Conservation (phyloP, 2,113 vertebrate genomes). For the Nerophis ophidion region DNA sequence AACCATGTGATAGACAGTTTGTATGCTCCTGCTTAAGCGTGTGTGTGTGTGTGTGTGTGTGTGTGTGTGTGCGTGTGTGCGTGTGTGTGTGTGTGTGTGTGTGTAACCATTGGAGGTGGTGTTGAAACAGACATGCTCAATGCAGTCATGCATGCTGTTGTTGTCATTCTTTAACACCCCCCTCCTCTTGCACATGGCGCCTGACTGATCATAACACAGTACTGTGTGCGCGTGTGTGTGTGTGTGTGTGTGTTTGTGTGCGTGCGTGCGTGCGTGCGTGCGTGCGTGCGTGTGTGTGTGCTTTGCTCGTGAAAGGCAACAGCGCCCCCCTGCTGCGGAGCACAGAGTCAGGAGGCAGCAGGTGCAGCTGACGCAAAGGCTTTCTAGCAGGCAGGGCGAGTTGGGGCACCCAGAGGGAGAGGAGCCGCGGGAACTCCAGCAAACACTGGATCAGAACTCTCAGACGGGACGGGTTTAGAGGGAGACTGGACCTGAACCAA, state of each 20-base stretch:
- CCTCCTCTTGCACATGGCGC: slow-evolving; percentile 11
- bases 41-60: slow-evolving; percentile 3
- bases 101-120: slow-evolving; percentile 36
- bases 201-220: slow-evolving; percentile 29
- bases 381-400: slow-evolving; percentile 51
- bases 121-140: slow-evolving; percentile 33
- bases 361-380: slow-evolving; percentile 68
- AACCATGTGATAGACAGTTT: too few relatives aligned
- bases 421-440: slow-evolving; percentile 23
- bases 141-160: slow-evolving; percentile 40
- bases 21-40: too few relatives aligned
- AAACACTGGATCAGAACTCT: slow-evolving; percentile 26
- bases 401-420: slow-evolving; percentile 47
- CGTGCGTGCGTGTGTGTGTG: slow-evolving; percentile 22
- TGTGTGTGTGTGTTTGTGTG: slow-evolving; percentile 25
- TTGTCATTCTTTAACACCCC: slow-evolving; percentile 60
- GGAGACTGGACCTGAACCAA: slow-evolving; percentile 18
- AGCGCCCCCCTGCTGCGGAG: slow-evolving; percentile 56
- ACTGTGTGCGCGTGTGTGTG: slow-evolving; percentile 4
- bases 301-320: slow-evolving; percentile 47
- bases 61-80: slow-evolving; percentile 26
- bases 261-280: slow-evolving; percentile 1
- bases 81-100: slow-evolving; percentile 6
- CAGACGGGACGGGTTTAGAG: not conserved
- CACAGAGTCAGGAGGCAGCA: slow-evolving; percentile 60